These are phyloP conservation scores for Chaetodon trifasciatus DNA, from an alignment of 2,797 vertebrate species.

Conservation along the genomic window DNA sequence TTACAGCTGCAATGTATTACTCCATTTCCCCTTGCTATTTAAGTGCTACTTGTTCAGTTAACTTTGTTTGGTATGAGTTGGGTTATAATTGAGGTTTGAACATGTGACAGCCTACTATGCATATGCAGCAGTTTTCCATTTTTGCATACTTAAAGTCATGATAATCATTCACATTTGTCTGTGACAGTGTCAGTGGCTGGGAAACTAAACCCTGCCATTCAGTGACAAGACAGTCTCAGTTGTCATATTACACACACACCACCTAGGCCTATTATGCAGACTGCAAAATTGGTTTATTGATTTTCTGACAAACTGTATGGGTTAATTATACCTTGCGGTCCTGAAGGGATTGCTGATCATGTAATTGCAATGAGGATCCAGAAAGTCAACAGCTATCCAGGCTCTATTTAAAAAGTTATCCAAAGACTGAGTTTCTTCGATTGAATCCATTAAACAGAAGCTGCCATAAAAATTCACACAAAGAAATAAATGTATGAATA, in stretches of 20 bases:
- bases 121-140: background rate
- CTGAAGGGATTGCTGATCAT: conserved; percentile 50
- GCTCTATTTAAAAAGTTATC: conserved; percentile 8
- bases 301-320: conserved; percentile 63
- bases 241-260: conserved; percentile 52
- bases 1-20: background rate
- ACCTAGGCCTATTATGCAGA: conserved; percentile 26
- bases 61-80: background rate
- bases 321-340: conserved; percentile 58
- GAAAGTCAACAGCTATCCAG: conserved; percentile 4
- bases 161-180: conserved; percentile 22
- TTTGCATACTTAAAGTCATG: background rate
- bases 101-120: background rate
- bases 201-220: conserved; percentile 28
- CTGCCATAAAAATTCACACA: conserved; percentile 2
- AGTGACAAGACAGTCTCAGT: conserved; percentile 36
- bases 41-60: too few species aligned
- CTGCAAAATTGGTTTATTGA: conserved; percentile 68
- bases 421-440: background rate
- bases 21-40: background rate
- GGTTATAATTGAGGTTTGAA: background rate
- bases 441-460: conserved; percentile 3
- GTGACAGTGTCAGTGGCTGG: conserved; percentile 11
- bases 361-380: conserved; percentile 46
- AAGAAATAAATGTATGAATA: background rate